Base-by-base conservation (phyloP, 2,888 invertebrate species). In the Vandiemenella viatica region DNA sequence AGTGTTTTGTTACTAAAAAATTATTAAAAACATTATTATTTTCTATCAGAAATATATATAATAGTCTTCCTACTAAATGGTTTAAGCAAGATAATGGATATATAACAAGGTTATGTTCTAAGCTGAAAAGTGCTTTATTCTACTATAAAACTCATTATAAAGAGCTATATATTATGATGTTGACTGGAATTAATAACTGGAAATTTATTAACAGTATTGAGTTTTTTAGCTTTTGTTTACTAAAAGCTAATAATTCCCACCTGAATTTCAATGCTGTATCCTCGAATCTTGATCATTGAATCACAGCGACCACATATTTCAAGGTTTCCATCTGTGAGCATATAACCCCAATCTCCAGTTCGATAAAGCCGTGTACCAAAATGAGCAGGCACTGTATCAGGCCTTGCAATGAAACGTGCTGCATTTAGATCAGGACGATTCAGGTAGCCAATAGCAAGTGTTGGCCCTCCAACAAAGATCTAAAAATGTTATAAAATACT, bases 331-430 rank as follows among this genome's bases (percentile, higher is more conserved):
- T 59, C 58, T 21, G 55, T 49, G 22, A 55, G 53, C 26, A 57
- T 43, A 47, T 56, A 59, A 32, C 59, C 59, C 58, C 58, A 59
- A 53, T 60, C 60, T 0, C 60, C 60, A 2, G 60, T 58, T 37
- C 55, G 55, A 42, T 58, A 58, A 18, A 58, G 49, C 6, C 57
- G 45, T 10, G 50, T 42, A 4, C 59, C 58, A 22, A 54, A 53
- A 7, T 21, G 21, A n/a, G 49, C 26, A 13, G 51, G 42, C 5
- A 58, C 52, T 16, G 50, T 48, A 4, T 45, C 41, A 6, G 58
- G 58, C 22, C 55, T 52, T 18, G 38, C 43, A 4, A 58, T 55
- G 46, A 60, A 59, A 26, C 55, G 46, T 37, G 48, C 15, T 3
- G 50, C 49, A 22, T 56, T 57, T 48, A 58, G 48, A 22, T 59